phyloP scores from a whole-genome alignment of 2,888 invertebrate species.

The Vesta saturnalis region DNA sequence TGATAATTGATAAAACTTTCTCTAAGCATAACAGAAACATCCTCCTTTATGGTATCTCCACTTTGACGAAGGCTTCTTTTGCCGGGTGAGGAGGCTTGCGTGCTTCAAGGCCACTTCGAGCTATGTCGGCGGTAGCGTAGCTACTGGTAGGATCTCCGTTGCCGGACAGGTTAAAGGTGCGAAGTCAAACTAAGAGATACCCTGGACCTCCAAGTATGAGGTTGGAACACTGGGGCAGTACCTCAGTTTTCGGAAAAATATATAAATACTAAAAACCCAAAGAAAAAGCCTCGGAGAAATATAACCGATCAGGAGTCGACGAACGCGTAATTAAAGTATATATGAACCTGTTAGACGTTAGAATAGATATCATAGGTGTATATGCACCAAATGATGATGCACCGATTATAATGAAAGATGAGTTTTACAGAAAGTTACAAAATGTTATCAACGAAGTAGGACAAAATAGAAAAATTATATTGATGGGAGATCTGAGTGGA shows the following conservation, averaged over 20 bases:
- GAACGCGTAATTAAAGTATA: constrained; percentile 5
- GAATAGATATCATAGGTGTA: constrained; percentile 7
- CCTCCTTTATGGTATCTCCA: not conserved
- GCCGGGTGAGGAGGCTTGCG: constrained; percentile 12
- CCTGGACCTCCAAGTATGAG: constrained; percentile 4
- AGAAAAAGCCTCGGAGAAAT: constrained; percentile 7
- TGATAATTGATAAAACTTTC: too few species aligned
- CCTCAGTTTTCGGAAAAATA: constrained; percentile 3
- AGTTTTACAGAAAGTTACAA: too few species aligned
- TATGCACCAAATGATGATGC: constrained; percentile 12
- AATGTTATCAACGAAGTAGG: not conserved
- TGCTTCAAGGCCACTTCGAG: not conserved
- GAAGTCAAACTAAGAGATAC: not conserved
- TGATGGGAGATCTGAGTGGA: not conserved
- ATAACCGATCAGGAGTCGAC: constrained; percentile 2
- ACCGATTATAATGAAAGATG: too few species aligned
- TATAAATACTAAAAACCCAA: not conserved
- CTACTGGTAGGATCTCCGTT: too few species aligned
- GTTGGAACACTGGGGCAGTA: constrained; percentile 8
- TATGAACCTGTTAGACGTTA: not conserved
- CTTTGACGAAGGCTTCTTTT: constrained; percentile 9
- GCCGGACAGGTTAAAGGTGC: constrained; percentile 5
- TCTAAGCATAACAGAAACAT: too few species aligned
- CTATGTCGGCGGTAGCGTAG: not conserved
- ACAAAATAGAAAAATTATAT: not conserved